These are phyloP conservation scores for Amblyopsis rosae DNA, from an alignment of 2,113 vertebrate species.

Conservation along the genomic window DNA sequence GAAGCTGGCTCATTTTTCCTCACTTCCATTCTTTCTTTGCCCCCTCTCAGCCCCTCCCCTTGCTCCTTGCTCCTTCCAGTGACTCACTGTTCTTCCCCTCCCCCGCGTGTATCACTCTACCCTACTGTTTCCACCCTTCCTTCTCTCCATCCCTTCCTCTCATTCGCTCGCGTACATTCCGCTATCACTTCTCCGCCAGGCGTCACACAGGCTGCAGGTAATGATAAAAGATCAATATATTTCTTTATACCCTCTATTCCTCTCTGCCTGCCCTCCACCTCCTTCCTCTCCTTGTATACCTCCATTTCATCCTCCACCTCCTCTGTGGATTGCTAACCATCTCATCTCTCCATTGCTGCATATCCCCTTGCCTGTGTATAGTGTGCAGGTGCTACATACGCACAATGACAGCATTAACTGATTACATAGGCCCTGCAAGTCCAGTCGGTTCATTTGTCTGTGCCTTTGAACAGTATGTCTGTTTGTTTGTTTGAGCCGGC, in stretches of 20 bases:
- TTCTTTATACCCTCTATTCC: conserved; percentile 39
- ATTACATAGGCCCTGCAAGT: conserved; percentile 45
- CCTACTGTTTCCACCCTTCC: conserved; percentile 52
- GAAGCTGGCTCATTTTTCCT: neutral
- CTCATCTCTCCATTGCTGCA: conserved; percentile 42
- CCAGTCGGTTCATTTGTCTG: conserved; percentile 37
- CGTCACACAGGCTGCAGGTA: conserved; percentile 72
- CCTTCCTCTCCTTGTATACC: conserved; percentile 15
- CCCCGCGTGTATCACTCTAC: conserved; percentile 56
- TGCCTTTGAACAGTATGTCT: conserved; percentile 27
- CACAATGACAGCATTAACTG: conserved; percentile 39
- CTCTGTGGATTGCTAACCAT: conserved; percentile 28
- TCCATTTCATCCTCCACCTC: conserved; percentile 14
- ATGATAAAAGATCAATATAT: conserved; percentile 60
- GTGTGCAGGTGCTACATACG: conserved; percentile 14
- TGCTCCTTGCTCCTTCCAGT: conserved; percentile 60
- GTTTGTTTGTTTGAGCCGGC: conserved; percentile 10
- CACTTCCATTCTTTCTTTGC: conserved; percentile 36
- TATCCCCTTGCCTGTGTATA: conserved; percentile 32
- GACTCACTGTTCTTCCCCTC: conserved; percentile 66
- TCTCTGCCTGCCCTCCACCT: conserved; percentile 12
- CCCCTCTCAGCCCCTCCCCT: conserved; percentile 41
- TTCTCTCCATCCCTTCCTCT: conserved; percentile 19
- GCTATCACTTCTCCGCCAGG: conserved; percentile 54
- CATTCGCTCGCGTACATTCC: conserved; percentile 1